phyloP scores from a whole-genome alignment of 2,113 vertebrate genomes.

The Labeo catla region DNA sequence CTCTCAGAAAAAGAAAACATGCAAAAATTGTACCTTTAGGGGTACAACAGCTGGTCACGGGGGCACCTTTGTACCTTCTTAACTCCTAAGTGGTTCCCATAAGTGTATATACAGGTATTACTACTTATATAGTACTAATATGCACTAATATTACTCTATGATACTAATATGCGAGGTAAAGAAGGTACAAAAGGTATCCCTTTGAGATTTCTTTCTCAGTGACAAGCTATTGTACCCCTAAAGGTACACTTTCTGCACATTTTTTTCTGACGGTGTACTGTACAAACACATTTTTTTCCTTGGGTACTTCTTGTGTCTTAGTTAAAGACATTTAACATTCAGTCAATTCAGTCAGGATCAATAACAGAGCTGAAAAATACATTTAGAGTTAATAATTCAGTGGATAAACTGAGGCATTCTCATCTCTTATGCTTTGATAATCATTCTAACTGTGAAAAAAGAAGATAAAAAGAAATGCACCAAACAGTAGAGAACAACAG shows the following conservation, averaged over 20 bases:
- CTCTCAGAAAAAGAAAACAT: not conserved
- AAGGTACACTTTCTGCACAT: not conserved
- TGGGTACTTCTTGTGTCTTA: not conserved
- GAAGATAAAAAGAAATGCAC: not conserved
- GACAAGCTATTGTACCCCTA: not conserved
- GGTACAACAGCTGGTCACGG: no score
- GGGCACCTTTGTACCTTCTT: not conserved
- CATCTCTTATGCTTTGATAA: not conserved
- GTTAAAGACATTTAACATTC: not conserved
- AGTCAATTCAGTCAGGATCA: conserved; percentile 13
- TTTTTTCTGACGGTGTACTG: not conserved
- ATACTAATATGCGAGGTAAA: not conserved
- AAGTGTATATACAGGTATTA: not conserved
- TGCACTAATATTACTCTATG: no score
- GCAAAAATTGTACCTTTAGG: no score
- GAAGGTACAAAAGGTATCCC: not conserved
- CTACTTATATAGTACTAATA: not conserved
- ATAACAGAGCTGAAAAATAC: conserved; percentile 1
- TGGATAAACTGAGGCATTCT: not conserved
- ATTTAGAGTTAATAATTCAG: conserved; percentile 29
- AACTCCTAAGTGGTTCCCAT: not conserved
- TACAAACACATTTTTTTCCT: not conserved
- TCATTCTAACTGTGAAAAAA: not conserved
- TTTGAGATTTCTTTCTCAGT: not conserved
- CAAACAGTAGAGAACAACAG: not conserved